These are phyloP conservation scores for Dryocosmus kuriphilus DNA, from an alignment of 2,888 invertebrate species.

Conservation along the genomic window DNA sequence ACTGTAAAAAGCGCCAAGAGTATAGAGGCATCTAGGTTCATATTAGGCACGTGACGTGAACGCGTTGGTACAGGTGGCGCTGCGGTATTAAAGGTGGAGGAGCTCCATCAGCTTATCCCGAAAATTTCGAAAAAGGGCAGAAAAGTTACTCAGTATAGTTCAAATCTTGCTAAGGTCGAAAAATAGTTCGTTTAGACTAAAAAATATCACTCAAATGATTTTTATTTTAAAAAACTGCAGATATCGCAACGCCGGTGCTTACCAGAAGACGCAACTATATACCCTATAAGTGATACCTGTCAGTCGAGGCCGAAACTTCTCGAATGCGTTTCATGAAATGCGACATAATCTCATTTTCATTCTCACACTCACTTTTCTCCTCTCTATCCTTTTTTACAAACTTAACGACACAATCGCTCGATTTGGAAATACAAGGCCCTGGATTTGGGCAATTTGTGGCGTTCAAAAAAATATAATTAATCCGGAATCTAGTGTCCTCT, in stretches of 20 bases:
- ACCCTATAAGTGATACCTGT: slow-evolving; percentile 23
- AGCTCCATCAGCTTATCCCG: background rate
- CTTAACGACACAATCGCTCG: slow-evolving; percentile 19
- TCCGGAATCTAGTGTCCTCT: background rate
- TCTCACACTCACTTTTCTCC: background rate
- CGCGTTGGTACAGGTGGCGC: slow-evolving; percentile 14
- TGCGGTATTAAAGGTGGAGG: background rate
- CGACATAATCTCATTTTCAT: background rate
- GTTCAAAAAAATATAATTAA: background rate
- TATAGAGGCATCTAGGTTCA: slow-evolving; percentile 61
- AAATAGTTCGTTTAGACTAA: background rate
- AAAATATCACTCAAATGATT: background rate
- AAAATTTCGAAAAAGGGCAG: background rate
- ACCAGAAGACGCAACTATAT: slow-evolving; percentile 15
- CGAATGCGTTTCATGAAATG: slow-evolving; percentile 15
- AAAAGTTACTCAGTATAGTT: background rate
- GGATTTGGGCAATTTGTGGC: background rate
- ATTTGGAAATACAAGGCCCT: background rate
- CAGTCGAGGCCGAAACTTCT: background rate
- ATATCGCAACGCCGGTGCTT: background rate
- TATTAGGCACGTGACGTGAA: slow-evolving; percentile 63
- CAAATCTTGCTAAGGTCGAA: background rate
- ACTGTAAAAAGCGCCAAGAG: slow-evolving; percentile 21
- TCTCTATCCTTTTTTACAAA: slow-evolving; percentile 31
- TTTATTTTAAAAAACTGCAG: background rate